Evolutionary conservation across 1,140 invertebrate species (phyloP), one percentile per base, ranked within the genome.

Genomic region (Cydia fagiglandana): DNA sequence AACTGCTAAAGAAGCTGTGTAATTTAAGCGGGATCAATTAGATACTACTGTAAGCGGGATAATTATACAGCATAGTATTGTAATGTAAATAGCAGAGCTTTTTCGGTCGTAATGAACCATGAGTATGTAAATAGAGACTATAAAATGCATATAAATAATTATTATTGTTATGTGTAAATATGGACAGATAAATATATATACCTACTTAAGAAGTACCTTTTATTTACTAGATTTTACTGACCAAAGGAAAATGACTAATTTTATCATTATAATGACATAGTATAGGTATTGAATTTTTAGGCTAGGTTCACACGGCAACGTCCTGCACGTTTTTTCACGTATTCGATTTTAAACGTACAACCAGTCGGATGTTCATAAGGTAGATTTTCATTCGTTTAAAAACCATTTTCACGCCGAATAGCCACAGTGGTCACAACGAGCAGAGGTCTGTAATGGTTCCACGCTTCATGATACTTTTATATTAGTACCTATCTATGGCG

Each of bases 21-120:
- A 86, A 83, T 84, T 81, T 86, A 88, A 85, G 89, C 83, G 89
- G 89, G 89, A 91, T 91, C 89, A 91, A 91, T 84, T 91, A 91
- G 88, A 82, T 89, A 84, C 81, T 90, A 86, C 77, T 53, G 76
- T 86, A 88, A 83, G 79, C 80, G 82, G 80, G 81, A 81, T 83
- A 75, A 64, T 70, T 78, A 86, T 61, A 83, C 81, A 84, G 85
- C 85, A 79, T 81, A 86, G 83, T 78, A 81, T 81, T 78, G 80
- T 73, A 76, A 77, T 91, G 86, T 86, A 88, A 47, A 86, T 84
- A 84, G 73, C 74, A 77, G 75, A 76, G 79, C 81, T 83, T 83
- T 80, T 78, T 76, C 81, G 83, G 77, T 76, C 79, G 61, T 80
- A 75, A 74, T 73, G 75, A 75, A 75, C 75, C 45, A 75, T 66